phyloP scores from a whole-genome alignment of 2,113 vertebrate species.

The Pithys albifrons region DNA sequence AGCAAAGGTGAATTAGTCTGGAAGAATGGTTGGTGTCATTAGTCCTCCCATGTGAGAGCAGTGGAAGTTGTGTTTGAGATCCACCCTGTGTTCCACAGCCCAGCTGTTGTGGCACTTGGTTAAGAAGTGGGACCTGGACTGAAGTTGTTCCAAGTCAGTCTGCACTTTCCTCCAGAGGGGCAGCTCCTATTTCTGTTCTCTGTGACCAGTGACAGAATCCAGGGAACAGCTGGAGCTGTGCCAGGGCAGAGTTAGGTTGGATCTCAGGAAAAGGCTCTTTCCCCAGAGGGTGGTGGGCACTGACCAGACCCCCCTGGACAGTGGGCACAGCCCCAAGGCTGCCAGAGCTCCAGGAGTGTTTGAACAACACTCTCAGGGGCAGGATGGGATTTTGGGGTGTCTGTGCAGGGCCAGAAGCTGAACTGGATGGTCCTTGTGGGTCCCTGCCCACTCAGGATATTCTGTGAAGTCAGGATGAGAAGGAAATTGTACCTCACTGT shows the following conservation, averaged over 20 bases:
- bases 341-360: background rate
- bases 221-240: background rate
- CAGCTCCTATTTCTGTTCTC: background rate
- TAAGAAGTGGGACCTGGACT: background rate
- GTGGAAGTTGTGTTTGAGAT: background rate
- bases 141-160: background rate
- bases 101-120: background rate
- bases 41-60: background rate
- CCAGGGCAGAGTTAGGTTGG: background rate
- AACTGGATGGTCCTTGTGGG: accelerated
- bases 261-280: background rate
- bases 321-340: background rate
- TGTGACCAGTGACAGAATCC: background rate
- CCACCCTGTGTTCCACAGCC: background rate
- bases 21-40: background rate
- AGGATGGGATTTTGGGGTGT: background rate
- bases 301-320: background rate
- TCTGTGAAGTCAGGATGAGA: background rate
- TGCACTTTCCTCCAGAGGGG: background rate
- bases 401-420: background rate
- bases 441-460: background rate
- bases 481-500: background rate
- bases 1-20: background rate
- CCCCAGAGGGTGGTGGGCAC: background rate
- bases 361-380: background rate